Conservation (phyloP, 2,113 vertebrate species). For the Alouatta palliata region DNA sequence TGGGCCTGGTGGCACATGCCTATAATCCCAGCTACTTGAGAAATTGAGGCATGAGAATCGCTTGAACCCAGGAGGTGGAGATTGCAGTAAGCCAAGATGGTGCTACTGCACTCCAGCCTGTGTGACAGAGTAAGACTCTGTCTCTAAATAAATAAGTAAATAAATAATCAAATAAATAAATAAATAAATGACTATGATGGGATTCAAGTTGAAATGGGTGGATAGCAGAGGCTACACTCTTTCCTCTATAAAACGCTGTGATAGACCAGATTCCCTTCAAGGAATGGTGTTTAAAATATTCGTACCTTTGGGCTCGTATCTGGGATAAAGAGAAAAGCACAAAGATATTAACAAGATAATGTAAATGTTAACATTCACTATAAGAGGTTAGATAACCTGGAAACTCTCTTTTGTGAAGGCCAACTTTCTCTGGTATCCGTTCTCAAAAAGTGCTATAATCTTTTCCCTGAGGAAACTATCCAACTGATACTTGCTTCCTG, state of each 20-base stretch:
- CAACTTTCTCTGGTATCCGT: not conserved
- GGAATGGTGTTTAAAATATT: not conserved
- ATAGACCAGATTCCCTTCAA: not conserved
- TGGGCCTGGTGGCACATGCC: too few relatives aligned
- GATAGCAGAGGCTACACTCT: not conserved
- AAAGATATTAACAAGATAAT: conserved; percentile 57
- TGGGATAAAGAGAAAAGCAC: not conserved
- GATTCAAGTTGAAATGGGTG: not conserved
- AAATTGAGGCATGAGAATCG: too few relatives aligned
- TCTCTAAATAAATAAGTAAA: not conserved
- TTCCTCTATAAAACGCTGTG: not conserved
- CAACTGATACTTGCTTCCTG: not conserved
- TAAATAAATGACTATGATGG: not conserved
- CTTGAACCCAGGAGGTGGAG: too few relatives aligned
- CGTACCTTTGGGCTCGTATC: not conserved
- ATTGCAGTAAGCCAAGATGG: too few relatives aligned
- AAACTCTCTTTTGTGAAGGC: conserved; percentile 49
- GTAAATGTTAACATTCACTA: conserved; percentile 73
- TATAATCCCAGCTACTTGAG: too few relatives aligned
- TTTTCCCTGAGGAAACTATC: conserved; percentile 23
- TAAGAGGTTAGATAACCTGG: conserved; percentile 55
- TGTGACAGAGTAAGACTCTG: too few relatives aligned
- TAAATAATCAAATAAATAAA: not conserved
- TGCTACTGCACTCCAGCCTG: too few relatives aligned
- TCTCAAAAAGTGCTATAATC: not conserved